phyloP scores from a whole-genome alignment of 2,888 invertebrate species.

The Esperia sulphurella region DNA sequence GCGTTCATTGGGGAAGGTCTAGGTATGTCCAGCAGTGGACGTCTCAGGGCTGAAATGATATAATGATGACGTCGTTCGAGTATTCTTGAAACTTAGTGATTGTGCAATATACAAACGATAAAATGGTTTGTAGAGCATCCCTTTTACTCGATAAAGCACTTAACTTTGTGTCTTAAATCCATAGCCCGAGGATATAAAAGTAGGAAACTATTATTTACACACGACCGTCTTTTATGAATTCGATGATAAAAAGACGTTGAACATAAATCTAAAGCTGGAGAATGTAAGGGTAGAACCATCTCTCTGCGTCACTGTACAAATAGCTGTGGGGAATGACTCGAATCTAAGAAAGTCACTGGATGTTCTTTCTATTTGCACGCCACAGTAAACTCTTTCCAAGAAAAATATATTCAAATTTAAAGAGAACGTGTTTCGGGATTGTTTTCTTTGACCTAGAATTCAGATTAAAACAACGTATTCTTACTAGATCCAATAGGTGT shows the following conservation, averaged over 20 bases:
- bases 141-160: conserved; percentile 4
- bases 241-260: conserved; percentile 40
- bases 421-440: too few species aligned
- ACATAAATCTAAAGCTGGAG: conserved; percentile 41
- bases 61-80: too few species aligned
- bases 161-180: conserved; percentile 9
- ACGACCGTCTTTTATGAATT: conserved; percentile 33
- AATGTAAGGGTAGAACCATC: conserved; percentile 51
- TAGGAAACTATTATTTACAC: conserved; percentile 27
- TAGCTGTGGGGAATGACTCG: conserved; percentile 54
- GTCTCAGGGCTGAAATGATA: too few species aligned
- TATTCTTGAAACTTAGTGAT: too few species aligned
- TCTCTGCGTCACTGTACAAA: conserved; percentile 60
- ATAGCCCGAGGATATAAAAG: conserved; percentile 12
- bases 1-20: too few species aligned
- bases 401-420: conserved; percentile 34
- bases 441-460: too few species aligned
- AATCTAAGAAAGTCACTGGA: conserved; percentile 47
- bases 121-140: neutral
- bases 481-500: too few species aligned
- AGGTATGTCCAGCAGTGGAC: too few species aligned
- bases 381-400: conserved; percentile 28
- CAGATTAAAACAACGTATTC: too few species aligned
- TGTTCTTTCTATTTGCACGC: conserved; percentile 43
- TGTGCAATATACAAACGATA: neutral